Percentiles rank a stretch among this genome's conserved stretches.
phyloP scores from a whole-genome alignment of 2,797 vertebrate species.

The Sebastes reedi region DNA sequence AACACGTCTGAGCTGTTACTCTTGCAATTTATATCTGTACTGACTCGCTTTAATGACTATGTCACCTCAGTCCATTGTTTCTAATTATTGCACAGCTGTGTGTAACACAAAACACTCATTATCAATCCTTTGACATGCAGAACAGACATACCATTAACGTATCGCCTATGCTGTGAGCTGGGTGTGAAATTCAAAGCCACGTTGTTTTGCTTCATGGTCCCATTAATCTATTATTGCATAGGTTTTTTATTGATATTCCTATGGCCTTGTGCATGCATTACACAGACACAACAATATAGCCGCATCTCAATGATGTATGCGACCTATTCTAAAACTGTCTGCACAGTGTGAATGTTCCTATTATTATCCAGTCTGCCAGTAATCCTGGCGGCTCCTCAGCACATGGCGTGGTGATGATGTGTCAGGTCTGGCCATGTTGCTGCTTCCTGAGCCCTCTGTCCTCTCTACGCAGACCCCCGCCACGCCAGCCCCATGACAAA shows the following conservation, averaged over 20 bases:
- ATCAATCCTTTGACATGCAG: conserved; percentile 40
- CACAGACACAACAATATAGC: not conserved
- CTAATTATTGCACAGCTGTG: conserved; percentile 43
- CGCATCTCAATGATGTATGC: conserved; percentile 1
- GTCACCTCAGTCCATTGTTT: conserved; percentile 32
- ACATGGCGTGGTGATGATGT: conserved; percentile 71
- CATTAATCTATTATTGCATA: not conserved
- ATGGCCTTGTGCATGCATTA: not conserved
- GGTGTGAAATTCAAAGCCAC: conserved; percentile 24
- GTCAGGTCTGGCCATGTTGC: conserved; percentile 60
- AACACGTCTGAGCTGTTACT: not conserved
- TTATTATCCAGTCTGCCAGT: conserved; percentile 53
- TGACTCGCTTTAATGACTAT: conserved; percentile 29
- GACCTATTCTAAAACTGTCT: conserved; percentile 23
- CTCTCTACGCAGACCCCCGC: conserved; percentile 66
- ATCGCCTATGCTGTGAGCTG: not conserved
- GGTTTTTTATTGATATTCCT: not conserved
- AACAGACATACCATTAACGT: conserved; percentile 25
- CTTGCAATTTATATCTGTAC: conserved; percentile 31
- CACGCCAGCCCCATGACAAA: conserved; percentile 71
- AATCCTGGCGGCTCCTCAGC: conserved; percentile 67
- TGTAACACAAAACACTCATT: conserved; percentile 31
- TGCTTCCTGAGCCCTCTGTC: conserved; percentile 61
- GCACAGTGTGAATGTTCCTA: conserved; percentile 44
- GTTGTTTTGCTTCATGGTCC: conserved; percentile 9